phyloP scores from a whole-genome alignment of 2,888 invertebrate species.

The Cheilosia scutellata region DNA sequence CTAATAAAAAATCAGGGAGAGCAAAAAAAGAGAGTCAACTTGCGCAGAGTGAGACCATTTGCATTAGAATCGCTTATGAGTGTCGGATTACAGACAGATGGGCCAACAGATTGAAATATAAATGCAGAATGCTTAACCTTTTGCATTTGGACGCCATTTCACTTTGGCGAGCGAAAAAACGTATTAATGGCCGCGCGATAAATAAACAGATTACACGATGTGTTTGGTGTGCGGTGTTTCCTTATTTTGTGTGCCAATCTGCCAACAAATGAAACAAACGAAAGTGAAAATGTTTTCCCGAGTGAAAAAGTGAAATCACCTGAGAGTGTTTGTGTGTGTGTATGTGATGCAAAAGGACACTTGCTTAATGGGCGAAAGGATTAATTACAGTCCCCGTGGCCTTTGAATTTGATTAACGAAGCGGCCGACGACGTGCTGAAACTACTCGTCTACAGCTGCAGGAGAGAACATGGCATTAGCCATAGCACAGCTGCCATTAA shows the following conservation, averaged over 20 bases:
- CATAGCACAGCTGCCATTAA: constrained; percentile 69
- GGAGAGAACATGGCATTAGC: constrained; percentile 62
- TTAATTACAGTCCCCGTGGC: constrained; percentile 76
- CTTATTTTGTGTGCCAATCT: constrained; percentile 41
- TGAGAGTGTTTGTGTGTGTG: background rate
- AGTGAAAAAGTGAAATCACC: constrained; percentile 72
- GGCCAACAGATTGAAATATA: background rate
- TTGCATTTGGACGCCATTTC: constrained; percentile 42
- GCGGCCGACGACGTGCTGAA: constrained; percentile 34
- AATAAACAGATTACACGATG: constrained; percentile 67
- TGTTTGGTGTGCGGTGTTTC: constrained; percentile 45
- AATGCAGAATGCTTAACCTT: constrained; percentile 65
- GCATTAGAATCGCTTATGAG: constrained; percentile 51
- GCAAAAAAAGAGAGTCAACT: background rate
- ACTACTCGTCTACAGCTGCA: constrained; percentile 61
- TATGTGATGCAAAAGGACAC: constrained; percentile 70
- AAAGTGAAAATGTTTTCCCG: constrained; percentile 67
- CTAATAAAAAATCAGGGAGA: background rate
- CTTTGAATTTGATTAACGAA: constrained; percentile 76
- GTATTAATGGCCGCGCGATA: constrained; percentile 71
- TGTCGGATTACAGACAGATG: constrained; percentile 8
- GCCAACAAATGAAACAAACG: constrained; percentile 19
- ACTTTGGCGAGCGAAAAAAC: constrained; percentile 42
- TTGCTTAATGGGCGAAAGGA: constrained; percentile 75
- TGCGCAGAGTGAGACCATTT: background rate